A percentile compares a stretch with the other conserved stretches of the same genome.
Evolutionary conservation across 2,113 vertebrate species (phyloP).

Genomic region (Misgurnus anguillicaudatus): DNA sequence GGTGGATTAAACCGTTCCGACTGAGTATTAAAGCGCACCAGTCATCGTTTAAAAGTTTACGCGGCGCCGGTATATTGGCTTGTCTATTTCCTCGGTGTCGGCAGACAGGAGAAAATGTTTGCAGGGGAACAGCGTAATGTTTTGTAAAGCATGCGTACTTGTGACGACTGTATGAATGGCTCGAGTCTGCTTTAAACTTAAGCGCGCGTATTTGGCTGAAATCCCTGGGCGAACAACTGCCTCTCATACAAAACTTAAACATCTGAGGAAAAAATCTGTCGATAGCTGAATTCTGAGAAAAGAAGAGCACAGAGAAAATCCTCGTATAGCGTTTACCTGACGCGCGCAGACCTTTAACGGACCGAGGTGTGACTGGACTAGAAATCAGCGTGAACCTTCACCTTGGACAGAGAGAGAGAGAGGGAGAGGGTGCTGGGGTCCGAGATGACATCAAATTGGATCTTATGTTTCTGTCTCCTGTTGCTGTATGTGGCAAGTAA

Average conservation of each 20-base stretch:
- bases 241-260: neutral
- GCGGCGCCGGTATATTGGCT: neutral
- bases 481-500: slow-evolving; percentile 45
- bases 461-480: slow-evolving; percentile 29
- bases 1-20: neutral
- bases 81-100: neutral
- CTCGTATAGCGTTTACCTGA: neutral
- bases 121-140: neutral
- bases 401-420: neutral
- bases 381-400: slow-evolving; percentile 23
- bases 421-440: neutral
- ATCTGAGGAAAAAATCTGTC: slow-evolving; percentile 22
- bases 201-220: slow-evolving; percentile 16
- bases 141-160: neutral
- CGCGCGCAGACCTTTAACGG: neutral
- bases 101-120: neutral
- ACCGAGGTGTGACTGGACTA: slow-evolving; percentile 9
- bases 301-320: neutral
- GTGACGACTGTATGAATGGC: neutral
- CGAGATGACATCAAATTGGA: slow-evolving; percentile 36
- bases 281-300: slow-evolving; percentile 17
- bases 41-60: slow-evolving; percentile 18
- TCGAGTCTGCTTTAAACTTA: neutral
- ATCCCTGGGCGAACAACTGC: neutral
- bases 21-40: neutral